These are phyloP conservation scores for Drosophila dunni DNA, from an alignment of 1,140 invertebrate genomes.

Conservation along the genomic window DNA sequence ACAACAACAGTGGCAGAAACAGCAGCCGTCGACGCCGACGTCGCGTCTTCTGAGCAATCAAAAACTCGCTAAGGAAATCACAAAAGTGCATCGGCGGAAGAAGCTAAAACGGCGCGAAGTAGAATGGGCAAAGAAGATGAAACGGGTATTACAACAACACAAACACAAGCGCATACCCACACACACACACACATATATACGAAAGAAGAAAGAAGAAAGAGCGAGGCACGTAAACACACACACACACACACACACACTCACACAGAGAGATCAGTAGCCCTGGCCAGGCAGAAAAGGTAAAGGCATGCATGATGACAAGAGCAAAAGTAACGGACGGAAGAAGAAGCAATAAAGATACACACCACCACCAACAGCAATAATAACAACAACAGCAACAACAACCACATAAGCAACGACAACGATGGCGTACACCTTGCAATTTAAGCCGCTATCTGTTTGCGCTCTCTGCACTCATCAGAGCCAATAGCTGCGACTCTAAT, in stretches of 20 bases:
- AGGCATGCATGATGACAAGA: slow-evolving; percentile 65
- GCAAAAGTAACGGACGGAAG: slow-evolving; percentile 78
- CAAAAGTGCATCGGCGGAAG: slow-evolving; percentile 79
- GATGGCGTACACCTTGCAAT: slow-evolving; percentile 77
- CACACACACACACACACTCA: slow-evolving; percentile 11
- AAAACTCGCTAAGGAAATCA: slow-evolving; percentile 77
- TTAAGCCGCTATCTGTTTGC: slow-evolving; percentile 76
- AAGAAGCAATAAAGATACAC: slow-evolving; percentile 80
- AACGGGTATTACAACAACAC: slow-evolving; percentile 78
- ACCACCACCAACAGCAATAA: slow-evolving; percentile 55
- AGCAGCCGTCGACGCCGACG: slow-evolving; percentile 38
- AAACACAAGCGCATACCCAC: slow-evolving; percentile 28
- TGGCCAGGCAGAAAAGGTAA: slow-evolving; percentile 46
- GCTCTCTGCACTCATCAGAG: slow-evolving; percentile 47
- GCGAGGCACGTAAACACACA: slow-evolving; percentile 3
- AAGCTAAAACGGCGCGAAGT: slow-evolving; percentile 79
- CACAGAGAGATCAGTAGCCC: slow-evolving; percentile 44
- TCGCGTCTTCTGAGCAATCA: slow-evolving; percentile 42
- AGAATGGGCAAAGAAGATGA: slow-evolving; percentile 77
- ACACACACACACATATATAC: slow-evolving; percentile 24
- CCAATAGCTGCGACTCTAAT: slow-evolving; percentile 14
- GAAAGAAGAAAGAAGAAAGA: background rate
- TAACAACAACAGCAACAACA: slow-evolving; percentile 23
- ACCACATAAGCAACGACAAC: slow-evolving; percentile 49
- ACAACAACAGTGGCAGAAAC: slow-evolving; percentile 11